These are phyloP conservation scores for Gallinago nigripennis DNA, from an alignment of 2,797 vertebrate species.

Conservation along the genomic window DNA sequence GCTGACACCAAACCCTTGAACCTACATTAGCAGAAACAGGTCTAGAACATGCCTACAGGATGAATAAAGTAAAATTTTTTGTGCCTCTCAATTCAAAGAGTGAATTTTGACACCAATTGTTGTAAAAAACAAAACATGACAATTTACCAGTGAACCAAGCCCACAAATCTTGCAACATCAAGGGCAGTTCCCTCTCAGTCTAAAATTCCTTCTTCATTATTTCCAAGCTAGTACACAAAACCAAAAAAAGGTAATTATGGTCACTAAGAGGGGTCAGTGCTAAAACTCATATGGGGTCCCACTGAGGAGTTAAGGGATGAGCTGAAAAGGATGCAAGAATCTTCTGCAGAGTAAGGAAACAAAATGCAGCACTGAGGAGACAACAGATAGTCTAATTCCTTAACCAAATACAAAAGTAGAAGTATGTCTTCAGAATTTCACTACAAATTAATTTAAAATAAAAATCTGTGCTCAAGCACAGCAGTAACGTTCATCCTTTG, in stretches of 20 bases:
- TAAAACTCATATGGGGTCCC: accelerated
- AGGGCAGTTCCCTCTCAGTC: background rate
- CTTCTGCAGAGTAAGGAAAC: background rate
- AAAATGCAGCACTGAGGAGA: background rate
- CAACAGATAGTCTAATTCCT: background rate
- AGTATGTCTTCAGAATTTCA: accelerated
- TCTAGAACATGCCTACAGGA: background rate
- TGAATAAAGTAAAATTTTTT: background rate
- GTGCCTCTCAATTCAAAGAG: background rate
- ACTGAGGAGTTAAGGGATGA: background rate
- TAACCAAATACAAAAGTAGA: accelerated
- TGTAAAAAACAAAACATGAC: background rate
- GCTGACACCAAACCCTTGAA: background rate
- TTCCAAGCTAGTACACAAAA: background rate
- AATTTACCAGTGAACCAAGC: background rate
- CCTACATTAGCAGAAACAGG: background rate
- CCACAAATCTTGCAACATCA: background rate
- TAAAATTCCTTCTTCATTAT: background rate
- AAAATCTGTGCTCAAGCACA: background rate
- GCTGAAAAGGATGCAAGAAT: background rate
- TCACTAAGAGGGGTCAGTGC: background rate
- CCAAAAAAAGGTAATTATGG: background rate
- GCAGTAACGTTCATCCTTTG: background rate
- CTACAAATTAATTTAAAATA: background rate
- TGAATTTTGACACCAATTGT: background rate